Evolutionary conservation across 2,888 invertebrate species (phyloP).

Genomic region (Drosophila macrothrix): DNA sequence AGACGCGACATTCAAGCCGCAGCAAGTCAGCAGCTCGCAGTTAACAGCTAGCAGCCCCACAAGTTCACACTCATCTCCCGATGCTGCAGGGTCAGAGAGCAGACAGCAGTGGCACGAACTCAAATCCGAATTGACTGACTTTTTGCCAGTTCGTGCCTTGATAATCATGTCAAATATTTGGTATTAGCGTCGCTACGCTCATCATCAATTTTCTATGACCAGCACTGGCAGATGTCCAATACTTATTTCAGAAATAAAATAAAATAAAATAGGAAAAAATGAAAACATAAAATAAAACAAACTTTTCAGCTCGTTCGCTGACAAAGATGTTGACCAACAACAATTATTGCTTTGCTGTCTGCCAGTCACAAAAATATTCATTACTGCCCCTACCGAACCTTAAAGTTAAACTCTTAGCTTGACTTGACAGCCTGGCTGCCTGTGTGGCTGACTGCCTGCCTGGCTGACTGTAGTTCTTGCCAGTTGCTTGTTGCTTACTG

Average conservation of each 20-base stretch:
- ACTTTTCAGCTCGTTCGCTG: constrained; percentile 54
- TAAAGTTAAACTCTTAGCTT: constrained; percentile 8
- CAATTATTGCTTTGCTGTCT: constrained; percentile 65
- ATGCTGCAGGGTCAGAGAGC: constrained; percentile 27
- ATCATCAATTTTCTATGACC: constrained; percentile 54
- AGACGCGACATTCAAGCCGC: constrained; percentile 39
- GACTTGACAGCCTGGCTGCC: constrained; percentile 20
- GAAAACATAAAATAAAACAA: constrained; percentile 20
- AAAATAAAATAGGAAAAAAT: constrained; percentile 5
- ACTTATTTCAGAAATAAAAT: constrained; percentile 23
- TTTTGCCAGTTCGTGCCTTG: constrained; percentile 40
- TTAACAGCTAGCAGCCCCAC: constrained; percentile 7
- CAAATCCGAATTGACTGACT: constrained; percentile 46
- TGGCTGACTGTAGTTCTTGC: constrained; percentile 28
- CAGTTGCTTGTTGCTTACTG: constrained; percentile 35
- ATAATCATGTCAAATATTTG: constrained; percentile 68
- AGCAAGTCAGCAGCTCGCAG: constrained; percentile 28
- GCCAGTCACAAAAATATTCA: constrained; percentile 61
- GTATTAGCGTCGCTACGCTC: constrained; percentile 63
- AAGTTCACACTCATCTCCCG: background rate
- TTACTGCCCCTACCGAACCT: constrained; percentile 43
- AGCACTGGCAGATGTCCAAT: constrained; percentile 68
- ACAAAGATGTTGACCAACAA: constrained; percentile 61
- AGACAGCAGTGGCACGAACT: constrained; percentile 39
- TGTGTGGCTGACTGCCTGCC: constrained; percentile 25